Base-by-base conservation (phyloP, 2,113 vertebrate genomes). In the Boleophthalmus pectinirostris region DNA sequence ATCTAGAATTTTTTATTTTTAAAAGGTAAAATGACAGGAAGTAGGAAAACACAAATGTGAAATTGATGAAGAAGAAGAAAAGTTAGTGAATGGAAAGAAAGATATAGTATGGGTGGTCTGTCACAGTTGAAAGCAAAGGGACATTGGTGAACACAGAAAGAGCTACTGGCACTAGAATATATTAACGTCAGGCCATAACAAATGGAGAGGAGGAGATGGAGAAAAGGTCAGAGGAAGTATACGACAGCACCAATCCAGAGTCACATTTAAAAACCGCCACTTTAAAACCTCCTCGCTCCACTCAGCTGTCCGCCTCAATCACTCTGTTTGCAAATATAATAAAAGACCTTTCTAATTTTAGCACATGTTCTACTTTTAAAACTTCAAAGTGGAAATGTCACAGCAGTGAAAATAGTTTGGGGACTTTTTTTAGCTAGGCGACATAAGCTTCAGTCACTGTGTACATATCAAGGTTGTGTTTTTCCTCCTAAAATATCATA, bases 121-220 rank as follows among this genome's bases (percentile, higher is more conserved):
- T 61, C 47, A 74, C 80, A 12, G 56, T 75, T 76, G 63, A 60
- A 81, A 80, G 70, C 72, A 72, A 47, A 21, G 45, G 69, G 57
- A 60, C 13, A 58, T 63, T 73, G 60, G 79, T 81, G 74, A 54
- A 84, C 68, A 65, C 75, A 43, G 57, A 66, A 20, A 38, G 61
- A 70, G 60, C 56, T 23, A 69, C 79, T 73, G 61, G 72, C 75
- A 77, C 9, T 11, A 74, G 69, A 81, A 85, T 77, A 77, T 69
- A 87, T 88, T 81, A 81, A 10, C 45, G 47, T 68, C 74, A 70
- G 66, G 70, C 61, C 79, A 68, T 82, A 78, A 89, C 64, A 82
- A 83, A 84, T 61, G 66, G 58, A 63, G 46, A 82, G 67, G 56
- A 51, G 72, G 20, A 69, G 74, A 70, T 43, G 18, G 35, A 74